Evolutionary conservation across 2,797 vertebrate genomes (phyloP), one percentile per base, ranked within the genome.

Genomic region (Ataeniobius toweri): DNA sequence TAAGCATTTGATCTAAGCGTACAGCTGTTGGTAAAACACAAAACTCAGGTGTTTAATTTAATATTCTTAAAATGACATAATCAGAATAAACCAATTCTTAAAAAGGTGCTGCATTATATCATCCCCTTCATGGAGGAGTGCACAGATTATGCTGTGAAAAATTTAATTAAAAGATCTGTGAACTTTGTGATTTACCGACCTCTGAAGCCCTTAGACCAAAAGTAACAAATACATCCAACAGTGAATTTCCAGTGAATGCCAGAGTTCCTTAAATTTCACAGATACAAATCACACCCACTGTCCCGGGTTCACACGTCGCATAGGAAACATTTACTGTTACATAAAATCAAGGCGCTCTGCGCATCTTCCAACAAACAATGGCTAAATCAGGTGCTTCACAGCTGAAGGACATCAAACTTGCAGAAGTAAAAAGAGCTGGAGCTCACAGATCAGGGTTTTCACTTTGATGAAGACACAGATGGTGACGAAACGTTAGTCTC

Each of bases 21-120:
- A 75, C 1, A 78, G 75, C 26, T 75, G 77, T 86, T 88, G 86
- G 83, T 85, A 87, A 88, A 91, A 77, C 36, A 28, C 71, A 75
- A 83, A 87, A 80, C 67, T 58, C 31, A 48, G 39, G 58, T 70
- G 3, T 3, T 81, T 51, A 16, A 31, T 14, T 24, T 24, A 22
- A 55, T 5, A 39, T 24, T 31, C 3, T 20, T 44, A 46, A n/a
- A 14, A 14, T 46, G 6, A n/a, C 12, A 14, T 31, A 2, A 67
- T 67, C 28, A 41, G 3, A 41, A 24, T 22, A 53, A 39, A 72
- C 0, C 6, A 26, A 41, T 14, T 67, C 36, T 67, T 12, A 65
- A 65, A 13, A 24, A 69, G 5, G 22, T 8, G 13, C 10, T 6
- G 41, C 5, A 3, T 46, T 26, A 46, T 16, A 1, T 46, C 22